These are phyloP conservation scores for Anhinga rufa DNA, from an alignment of 2,113 vertebrate species.

Conservation along the genomic window DNA sequence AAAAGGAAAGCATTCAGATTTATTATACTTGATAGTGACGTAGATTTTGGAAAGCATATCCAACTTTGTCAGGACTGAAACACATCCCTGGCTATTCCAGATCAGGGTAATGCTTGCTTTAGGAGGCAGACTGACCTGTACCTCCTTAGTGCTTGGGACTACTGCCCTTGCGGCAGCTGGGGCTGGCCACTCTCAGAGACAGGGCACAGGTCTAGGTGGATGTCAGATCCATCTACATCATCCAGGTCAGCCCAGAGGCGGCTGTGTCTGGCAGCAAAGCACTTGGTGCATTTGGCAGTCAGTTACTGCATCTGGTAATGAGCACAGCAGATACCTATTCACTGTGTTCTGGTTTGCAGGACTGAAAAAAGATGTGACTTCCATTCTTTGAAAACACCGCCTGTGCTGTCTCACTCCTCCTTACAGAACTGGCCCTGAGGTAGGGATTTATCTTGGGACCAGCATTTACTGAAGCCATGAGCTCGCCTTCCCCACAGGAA, in stretches of 20 bases:
- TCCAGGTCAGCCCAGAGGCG: background rate
- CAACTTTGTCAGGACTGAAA: background rate
- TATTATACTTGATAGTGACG: background rate
- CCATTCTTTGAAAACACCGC: background rate
- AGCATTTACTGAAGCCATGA: background rate
- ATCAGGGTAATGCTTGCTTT: no score
- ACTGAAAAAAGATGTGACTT: background rate
- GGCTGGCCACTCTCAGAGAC: background rate
- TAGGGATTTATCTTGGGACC: background rate
- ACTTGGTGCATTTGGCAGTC: background rate
- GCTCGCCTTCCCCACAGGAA: background rate
- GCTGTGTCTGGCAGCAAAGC: background rate
- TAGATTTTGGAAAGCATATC: background rate
- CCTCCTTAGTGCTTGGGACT: no score
- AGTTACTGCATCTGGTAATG: background rate
- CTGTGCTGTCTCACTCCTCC: background rate
- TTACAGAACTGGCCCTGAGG: background rate
- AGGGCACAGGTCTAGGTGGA: background rate
- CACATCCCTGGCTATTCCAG: background rate
- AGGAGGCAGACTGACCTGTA: background rate
- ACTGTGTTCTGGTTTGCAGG: background rate
- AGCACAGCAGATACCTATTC: background rate
- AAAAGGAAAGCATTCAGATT: background rate
- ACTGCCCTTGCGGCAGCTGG: background rate
- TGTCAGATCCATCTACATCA: no score